Evolutionary conservation across 2,113 vertebrate genomes (phyloP), one percentile per base, ranked within the genome.

Genomic region (Alethe castanea): DNA sequence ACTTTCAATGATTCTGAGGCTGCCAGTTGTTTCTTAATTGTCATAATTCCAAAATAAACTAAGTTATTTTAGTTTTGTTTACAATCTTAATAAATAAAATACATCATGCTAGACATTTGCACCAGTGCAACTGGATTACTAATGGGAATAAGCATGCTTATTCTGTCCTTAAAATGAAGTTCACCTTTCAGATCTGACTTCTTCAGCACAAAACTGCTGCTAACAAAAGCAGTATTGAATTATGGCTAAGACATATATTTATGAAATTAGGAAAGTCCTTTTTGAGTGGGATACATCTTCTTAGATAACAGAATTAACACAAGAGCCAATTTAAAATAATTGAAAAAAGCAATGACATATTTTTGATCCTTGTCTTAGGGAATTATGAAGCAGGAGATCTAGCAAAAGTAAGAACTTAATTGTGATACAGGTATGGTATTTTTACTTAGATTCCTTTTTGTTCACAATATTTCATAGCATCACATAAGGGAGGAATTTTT

Each of bases 141-240:
- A 74, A 90, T 12, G 23, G 78, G 22, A 48, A 56, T 45, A 35
- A 59, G 33, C 19, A n/a, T 86, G 48, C 44, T 72, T 33, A 74
- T 88, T 77, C 53, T 90, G 57, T 89, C 36, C 78, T 81, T 61
- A 67, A 88, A 76, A 82, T 90, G 57, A 92, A 88, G 19, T 61
- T 94, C 90, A 95, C 64, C 69, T 90, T 94, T 81, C 56, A 62
- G 19, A 56, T 71, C 48, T 89, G 69, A 80, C 50, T 67, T 93
- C 35, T 85, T 53, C 38, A 62, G 60, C 48, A 95, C 20, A 81
- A 95, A 94, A 88, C 59, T 70, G 24, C 19, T 4, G 15, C 65
- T 50, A 80, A 66, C 8, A 85, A 77, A 67, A 93, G 64, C 57
- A 88, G 36, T 54, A 69, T 1, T 92, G 64, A 88, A 76, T 81